Evolutionary conservation across 1,140 invertebrate genomes (phyloP), one percentile per base, ranked within the genome.

Genomic region (Nomia melanderi): DNA sequence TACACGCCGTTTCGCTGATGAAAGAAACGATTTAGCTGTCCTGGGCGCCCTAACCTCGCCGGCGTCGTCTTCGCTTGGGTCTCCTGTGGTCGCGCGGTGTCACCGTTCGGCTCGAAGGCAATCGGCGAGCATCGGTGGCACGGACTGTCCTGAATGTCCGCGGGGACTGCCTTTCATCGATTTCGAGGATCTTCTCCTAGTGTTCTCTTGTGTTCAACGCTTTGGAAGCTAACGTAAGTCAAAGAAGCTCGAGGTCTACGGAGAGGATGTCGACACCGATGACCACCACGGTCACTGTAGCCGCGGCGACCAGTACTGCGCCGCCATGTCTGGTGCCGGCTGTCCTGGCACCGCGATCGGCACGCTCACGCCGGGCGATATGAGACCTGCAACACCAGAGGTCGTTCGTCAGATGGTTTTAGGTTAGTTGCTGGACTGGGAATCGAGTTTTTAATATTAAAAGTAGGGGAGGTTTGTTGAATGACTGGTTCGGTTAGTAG

Each of bases 321-420:
- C 93, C 64, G 93, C 90, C 94, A 95, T 94, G 77, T 95, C 94
- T 50, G 91, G 90, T 66, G 92, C 91, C 33, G 93, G 91, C 72
- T 94, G 94, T 39, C 95, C 95, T 12, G 95, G 95, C 59, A 95
- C 94, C 82, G 95, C 95, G 41, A 95, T 94, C 11, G 95, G 95
- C 3, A 95, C 95, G 53, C 94, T 95, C n/a, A 95, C 94, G 33
- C 95, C 95, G 12, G 95, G 95, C 17, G 95, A 95, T 87, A 95
- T 95, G 66, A 95, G 90, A 86, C 95, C 95, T 95, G 89, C 9
- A 91, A 83, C 1, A 67, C 36, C 25, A 77, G 23, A 20, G 1
- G 27, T 53, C 53, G 20, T 66, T 36, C 7, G 2, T n/a, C n/a
- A n/a, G n/a, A n/a, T n/a, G n/a, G n/a, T n/a, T n/a, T 47, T n/a